Base-by-base conservation (phyloP, 2,797 vertebrate species). In the Acipenser oxyrinchus region DNA sequence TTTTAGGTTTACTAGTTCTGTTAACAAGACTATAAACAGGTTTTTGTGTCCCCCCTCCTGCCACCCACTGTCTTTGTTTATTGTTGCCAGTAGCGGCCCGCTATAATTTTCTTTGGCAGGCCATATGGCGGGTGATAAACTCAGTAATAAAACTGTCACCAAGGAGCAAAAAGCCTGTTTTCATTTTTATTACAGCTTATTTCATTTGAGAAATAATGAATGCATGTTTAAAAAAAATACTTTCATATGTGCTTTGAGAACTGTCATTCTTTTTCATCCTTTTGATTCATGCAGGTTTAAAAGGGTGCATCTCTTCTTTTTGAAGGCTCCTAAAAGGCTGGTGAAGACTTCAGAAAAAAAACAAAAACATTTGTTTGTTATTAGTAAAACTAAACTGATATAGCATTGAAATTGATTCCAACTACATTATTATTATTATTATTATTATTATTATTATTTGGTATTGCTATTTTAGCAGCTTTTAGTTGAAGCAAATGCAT, bases 1-100 rank as follows among this genome's bases (percentile, higher is more conserved):
- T 50, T 58, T 65, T 73, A 66, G 69, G 66, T 79, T 83, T 76
- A 73, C 77, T 77, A 77, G 75, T 71, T 76, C 71, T 52, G 75
- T 79, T 85, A 82, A 81, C 74, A 81, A 77, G 77, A 71, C 65
- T 62, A 57, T 82, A 78, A 86, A 81, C 79, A 83, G 77, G 79
- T 82, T 79, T 72, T 73, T 60, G 23, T 49, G 12, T 51, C 18
- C 18, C 18, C 18, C 6, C 60, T 18, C 15, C 15, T 18, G 1
- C 15, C 15, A 18, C 13, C 49, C 72, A 65, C 64, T 57, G 58
- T 75, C 66, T 49, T 75, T 65, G 72, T 83, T 82, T 77, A 74
- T 76, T 63, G 66, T 70, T 71, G 72, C 71, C 68, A 68, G 66
- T 74, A 48, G 72, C 78, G 69, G 66, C 63, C 74, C 70, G 55